phyloP scores from a whole-genome alignment of 2,797 vertebrate genomes.

The Enteromius unitaeniatus region DNA sequence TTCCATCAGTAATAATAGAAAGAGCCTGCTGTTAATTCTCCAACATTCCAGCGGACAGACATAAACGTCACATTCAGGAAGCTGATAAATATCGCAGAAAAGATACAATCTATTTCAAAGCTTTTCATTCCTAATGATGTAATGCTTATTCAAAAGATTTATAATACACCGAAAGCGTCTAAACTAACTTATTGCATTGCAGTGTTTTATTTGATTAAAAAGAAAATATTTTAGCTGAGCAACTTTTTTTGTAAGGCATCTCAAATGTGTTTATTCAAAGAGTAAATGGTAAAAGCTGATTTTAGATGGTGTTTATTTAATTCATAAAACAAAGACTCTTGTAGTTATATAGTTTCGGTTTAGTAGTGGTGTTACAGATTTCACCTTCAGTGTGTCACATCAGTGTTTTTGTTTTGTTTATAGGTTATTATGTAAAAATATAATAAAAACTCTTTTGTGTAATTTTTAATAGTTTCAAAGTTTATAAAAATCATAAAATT shows the following conservation, averaged over 20 bases:
- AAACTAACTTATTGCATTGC: background rate
- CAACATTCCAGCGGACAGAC: conserved; percentile 14
- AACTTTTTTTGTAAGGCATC: background rate
- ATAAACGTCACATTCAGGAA: background rate
- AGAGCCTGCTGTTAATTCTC: conserved; percentile 11
- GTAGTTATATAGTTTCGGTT: background rate
- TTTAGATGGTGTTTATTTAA: no score
- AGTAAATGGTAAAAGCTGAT: background rate
- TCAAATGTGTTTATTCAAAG: background rate
- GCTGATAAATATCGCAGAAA: background rate
- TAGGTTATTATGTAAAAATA: background rate
- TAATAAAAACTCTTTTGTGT: background rate
- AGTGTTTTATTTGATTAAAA: background rate
- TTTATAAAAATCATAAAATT: background rate
- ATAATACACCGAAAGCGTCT: background rate
- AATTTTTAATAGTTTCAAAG: background rate
- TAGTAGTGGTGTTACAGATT: background rate
- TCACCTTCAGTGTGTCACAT: background rate
- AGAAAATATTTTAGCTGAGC: background rate
- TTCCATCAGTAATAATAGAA: conserved; percentile 43
- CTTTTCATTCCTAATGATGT: background rate
- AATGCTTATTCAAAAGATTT: background rate
- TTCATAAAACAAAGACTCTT: background rate
- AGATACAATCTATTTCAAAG: background rate
- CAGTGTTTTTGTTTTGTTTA: background rate